Conservation (phyloP, 2,888 invertebrate genomes). For the Ectemnius lituratus region DNA sequence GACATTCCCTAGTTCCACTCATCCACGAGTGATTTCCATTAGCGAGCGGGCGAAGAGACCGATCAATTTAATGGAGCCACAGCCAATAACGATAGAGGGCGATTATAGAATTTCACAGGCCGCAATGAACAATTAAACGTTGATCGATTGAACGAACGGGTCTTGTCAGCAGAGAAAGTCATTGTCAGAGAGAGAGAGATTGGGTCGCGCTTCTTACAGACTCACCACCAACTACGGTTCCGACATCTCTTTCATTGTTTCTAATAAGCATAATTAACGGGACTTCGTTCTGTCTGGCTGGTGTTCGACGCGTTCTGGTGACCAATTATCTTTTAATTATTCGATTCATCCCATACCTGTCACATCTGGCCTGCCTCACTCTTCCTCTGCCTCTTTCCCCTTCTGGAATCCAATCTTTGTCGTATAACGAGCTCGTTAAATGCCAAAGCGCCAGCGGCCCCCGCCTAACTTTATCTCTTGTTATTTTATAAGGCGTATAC, state of each 20-base stretch:
- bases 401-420: too few species aligned
- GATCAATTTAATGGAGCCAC: constrained; percentile 1
- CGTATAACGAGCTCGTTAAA: constrained; percentile 4
- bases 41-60: too few species aligned
- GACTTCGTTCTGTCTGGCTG: constrained; percentile 5
- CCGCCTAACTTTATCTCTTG: not conserved
- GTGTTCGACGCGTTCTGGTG: not conserved
- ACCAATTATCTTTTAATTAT: constrained; percentile 7
- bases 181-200: too few species aligned
- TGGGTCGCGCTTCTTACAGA: constrained; percentile 19
- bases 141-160: constrained; percentile 5
- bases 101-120: constrained; percentile 12
- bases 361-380: not conserved
- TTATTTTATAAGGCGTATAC: not conserved
- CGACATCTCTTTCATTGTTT: constrained; percentile 33
- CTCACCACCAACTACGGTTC: constrained; percentile 15
- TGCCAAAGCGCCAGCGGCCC: not conserved
- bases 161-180: too few species aligned
- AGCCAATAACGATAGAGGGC: constrained; percentile 10
- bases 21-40: too few species aligned
- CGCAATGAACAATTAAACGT: constrained; percentile 23
- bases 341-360: not conserved
- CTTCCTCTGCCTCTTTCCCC: too few species aligned
- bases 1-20: too few species aligned
- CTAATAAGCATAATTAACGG: constrained; percentile 41